Evolutionary conservation across 2,113 vertebrate genomes (phyloP).

Genomic region (Crotalus tigris): DNA sequence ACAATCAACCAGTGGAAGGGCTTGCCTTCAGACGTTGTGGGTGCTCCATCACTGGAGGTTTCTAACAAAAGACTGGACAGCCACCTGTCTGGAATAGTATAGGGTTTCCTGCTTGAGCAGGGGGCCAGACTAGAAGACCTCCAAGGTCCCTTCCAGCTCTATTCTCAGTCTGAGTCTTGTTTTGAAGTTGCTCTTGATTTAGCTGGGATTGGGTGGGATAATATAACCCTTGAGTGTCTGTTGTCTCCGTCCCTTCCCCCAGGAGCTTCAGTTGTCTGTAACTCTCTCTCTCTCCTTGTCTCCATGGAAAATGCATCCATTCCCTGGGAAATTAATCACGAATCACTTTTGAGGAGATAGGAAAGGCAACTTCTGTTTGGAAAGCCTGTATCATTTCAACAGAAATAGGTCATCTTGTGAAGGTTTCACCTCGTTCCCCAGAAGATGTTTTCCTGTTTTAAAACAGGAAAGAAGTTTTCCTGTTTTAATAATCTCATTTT

Average conservation of each 20-base stretch:
- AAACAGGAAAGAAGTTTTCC: constrained; percentile 9
- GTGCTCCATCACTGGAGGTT: neutral
- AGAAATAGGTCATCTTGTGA: neutral
- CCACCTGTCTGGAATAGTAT: rapidly evolving
- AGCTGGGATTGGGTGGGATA: constrained; percentile 13
- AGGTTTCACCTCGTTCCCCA: neutral
- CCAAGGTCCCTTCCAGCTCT: neutral
- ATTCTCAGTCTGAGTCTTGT: neutral
- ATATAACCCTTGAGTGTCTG: neutral
- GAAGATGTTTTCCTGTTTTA: constrained; percentile 24
- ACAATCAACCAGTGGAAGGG: neutral
- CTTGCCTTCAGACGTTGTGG: neutral
- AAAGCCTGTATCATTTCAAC: neutral
- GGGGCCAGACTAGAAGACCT: neutral
- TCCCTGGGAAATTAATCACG: constrained; percentile 46
- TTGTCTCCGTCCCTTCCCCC: neutral
- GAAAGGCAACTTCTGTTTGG: constrained; percentile 13
- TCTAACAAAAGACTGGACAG: neutral
- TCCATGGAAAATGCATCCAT: neutral
- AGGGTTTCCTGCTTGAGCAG: neutral
- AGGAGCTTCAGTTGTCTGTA: neutral
- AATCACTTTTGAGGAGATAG: constrained; percentile 42
- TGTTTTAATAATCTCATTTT: neutral
- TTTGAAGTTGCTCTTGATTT: constrained; percentile 14
- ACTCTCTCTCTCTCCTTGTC: constrained; percentile 40